Base-by-base conservation (phyloP, 2,888 invertebrate genomes). In the Strigamia crassipes region DNA sequence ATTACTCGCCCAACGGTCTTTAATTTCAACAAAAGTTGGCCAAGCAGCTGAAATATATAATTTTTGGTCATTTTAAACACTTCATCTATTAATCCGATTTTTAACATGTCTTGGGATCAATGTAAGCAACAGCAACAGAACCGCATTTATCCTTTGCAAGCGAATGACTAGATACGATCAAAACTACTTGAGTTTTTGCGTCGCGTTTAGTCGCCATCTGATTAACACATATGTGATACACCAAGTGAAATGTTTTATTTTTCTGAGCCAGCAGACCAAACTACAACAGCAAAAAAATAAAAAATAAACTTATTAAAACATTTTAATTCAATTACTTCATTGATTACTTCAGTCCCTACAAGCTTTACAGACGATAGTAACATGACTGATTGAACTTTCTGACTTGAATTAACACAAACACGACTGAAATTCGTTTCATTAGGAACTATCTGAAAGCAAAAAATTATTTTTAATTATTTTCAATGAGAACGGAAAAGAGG, bases 111-210 rank as follows among this genome's bases (percentile, higher is more conserved):
- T 31, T 73, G 3, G 73, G 27, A 31, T 5, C 13, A 12, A 73
- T 73, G 10, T 73, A 23, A 1, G 73, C 73, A 1, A 27, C 31
- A 31, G 73, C 73, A 15, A 73, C 73, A 15, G 73, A 23, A 31
- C 73, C 73, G n/a, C 73, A 73, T 73, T 73, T 73, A 73, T 73
- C 73, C 15, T 31, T 73, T 6, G 73, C 73, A 15, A 1, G 12
- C 15, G 12, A 12, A 73, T 73, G 31, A 31, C 31, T 73, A 10
- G 73, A 23, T 12, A 27, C 12, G 31, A 73, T 31, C 31, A 73
- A 73, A 73, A 73, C 73, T 8, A 27, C 31, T 73, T 73, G 73
- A 13, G 27, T 31, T 73, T 73, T 12, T 6, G 9, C n/a, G 13
- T 73, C 73, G 27, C 31, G 13, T 73, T 31, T 1, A 10, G 73